Evolutionary conservation across 2,888 invertebrate genomes (phyloP), one percentile per base, ranked within the genome.

Genomic region (Lithophane semibrunnea): DNA sequence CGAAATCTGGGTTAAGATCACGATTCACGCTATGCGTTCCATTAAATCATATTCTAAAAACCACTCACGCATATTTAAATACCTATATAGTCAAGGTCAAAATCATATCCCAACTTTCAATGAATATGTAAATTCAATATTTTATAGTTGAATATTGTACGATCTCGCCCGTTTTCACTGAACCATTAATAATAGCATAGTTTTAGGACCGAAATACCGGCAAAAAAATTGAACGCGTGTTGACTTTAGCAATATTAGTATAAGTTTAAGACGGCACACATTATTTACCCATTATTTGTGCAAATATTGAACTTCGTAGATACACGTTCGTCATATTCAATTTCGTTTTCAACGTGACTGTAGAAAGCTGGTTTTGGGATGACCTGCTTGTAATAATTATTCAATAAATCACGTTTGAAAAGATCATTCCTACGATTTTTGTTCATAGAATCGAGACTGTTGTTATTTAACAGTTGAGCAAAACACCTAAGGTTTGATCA

Each of bases 211-310:
- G 58, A 49, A 47, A 58, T 52, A 71, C 73, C 47, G 24, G 37
- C 16, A 82, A 85, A 85, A 60, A 89, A 89, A 86, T 77, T 82
- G 80, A 80, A 85, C 80, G 82, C 69, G 82, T 90, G 87, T 90
- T 90, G 88, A 86, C 91, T 92, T 91, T 91, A 91, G 90, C 88
- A 92, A 92, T 94, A 89, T 93, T 94, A 85, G 90, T 89, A 89
- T 90, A 91, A 88, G 89, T 88, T 87, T 90, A 90, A 90, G 86
- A 86, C 85, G 87, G 89, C 88, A 86, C 88, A 88, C 89, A 88
- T 88, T 92, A 90, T 94, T 93, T 94, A 92, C 92, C 93, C 93
- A 95, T 95, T 94, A 94, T 93, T 90, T 92, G 88, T 86, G 83
- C 90, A 92, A 95, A 95, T 93, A 94, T 95, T 94, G 81, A 88